These are phyloP conservation scores for Listronotus bonariensis DNA, from an alignment of 1,140 invertebrate genomes.

Conservation along the genomic window DNA sequence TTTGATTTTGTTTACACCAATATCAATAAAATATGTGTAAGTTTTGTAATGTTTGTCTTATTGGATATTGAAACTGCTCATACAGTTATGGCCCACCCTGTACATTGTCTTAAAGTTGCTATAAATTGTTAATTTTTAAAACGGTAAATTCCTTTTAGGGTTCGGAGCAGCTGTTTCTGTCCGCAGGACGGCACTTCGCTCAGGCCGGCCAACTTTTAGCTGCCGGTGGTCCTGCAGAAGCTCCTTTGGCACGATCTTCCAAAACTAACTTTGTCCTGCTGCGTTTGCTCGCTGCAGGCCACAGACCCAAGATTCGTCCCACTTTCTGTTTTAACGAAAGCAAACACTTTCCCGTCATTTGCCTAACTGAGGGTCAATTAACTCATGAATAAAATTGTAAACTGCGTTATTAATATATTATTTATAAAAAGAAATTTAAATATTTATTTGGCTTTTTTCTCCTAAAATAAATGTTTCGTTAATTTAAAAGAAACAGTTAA, in stretches of 20 bases:
- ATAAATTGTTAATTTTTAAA: too few species aligned
- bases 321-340: conserved; percentile 33
- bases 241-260: conserved; percentile 16
- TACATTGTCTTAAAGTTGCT: too few species aligned
- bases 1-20: too few species aligned
- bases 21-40: too few species aligned
- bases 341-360: conserved; percentile 30
- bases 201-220: conserved; percentile 30
- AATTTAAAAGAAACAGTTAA: too few species aligned
- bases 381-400: conserved; percentile 15
- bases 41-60: too few species aligned
- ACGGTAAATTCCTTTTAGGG: conserved; percentile 24
- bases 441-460: too few species aligned
- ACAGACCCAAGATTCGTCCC: conserved; percentile 25
- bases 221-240: conserved; percentile 19
- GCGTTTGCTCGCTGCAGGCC: conserved; percentile 22
- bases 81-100: too few species aligned
- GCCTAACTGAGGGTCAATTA: conserved; percentile 25
- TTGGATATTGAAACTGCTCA: too few species aligned
- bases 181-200: conserved; percentile 26
- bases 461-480: too few species aligned
- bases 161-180: conserved; percentile 25
- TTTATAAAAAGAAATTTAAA: too few species aligned
- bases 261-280: conserved; percentile 34
- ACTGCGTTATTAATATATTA: too few species aligned